These are phyloP conservation scores for Numenius phaeopus DNA, from an alignment of 2,797 vertebrate species.

Conservation along the genomic window DNA sequence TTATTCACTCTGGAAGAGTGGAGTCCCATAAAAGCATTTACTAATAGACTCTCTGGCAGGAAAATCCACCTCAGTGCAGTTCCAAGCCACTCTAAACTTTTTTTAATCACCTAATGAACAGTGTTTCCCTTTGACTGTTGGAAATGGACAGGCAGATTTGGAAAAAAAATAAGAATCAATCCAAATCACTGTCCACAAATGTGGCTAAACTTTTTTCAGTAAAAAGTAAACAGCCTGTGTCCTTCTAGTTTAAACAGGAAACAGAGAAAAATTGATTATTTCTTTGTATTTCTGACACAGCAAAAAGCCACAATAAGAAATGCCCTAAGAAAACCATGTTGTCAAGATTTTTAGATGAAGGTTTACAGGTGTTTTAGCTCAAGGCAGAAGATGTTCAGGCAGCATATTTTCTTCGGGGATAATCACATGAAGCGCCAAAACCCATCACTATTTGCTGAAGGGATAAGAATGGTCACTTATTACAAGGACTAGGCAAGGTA, in stretches of 20 bases:
- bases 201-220: neutral
- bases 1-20: conserved; percentile 22
- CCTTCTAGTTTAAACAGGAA: neutral
- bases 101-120: conserved; percentile 43
- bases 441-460: neutral
- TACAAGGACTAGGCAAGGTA: neutral
- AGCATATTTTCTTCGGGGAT: neutral
- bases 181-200: neutral
- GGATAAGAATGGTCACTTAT: neutral
- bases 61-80: conserved; percentile 36
- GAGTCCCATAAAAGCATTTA: conserved; percentile 54
- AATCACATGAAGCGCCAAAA: neutral
- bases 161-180: neutral
- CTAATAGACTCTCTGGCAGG: conserved; percentile 58
- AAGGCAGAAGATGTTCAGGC: neutral
- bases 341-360: neutral
- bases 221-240: neutral
- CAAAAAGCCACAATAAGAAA: neutral
- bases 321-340: neutral
- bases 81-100: conserved; percentile 43
- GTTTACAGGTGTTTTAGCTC: neutral
- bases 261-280: neutral
- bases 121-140: neutral
- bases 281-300: neutral
- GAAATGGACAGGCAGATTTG: neutral